Evolutionary conservation across 2,888 invertebrate species (phyloP), one percentile per base, ranked within the genome.

Genomic region (Sesia apiformis): DNA sequence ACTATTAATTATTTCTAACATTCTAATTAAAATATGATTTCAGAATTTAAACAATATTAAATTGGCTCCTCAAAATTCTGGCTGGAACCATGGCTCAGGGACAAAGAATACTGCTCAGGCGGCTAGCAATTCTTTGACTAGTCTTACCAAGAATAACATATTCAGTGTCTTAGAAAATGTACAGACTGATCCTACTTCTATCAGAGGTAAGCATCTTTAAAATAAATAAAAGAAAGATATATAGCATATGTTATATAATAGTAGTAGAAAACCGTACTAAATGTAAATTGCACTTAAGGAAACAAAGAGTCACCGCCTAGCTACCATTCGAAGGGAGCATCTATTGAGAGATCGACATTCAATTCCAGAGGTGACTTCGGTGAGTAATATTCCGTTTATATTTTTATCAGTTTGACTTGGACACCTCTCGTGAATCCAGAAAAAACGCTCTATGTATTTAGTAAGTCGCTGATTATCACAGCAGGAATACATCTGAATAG

Each of bases 341-440:
- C 90, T 3, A 89, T 90, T 56, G 90, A 90, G 65, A 73, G 89
- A 56, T 90, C 90, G 0, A 87, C 88, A 55, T 90, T 90, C 60
- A 88, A 81, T 60, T 81, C 86, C 7, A 76, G 81, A 67, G 76
- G 72, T 58, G 86, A 88, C 53, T 84, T 77, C 60, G 70, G 86
- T 87, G 68, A 84, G 84, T 83, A 60, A 40, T 42, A 23, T 23
- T 23, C 23, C 23, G 23, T 23, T 23, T 23, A 23, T 23, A 23
- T 23, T 23, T 23, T 23, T 23, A 23, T 2, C 23, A 23, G 23
- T 23, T 23, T 23, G 23, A 23, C 23, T 23, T 23, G 23, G 2
- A 23, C 23, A 23, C 23, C 23, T 23, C 23, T 23, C 23, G 23
- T 23, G 23, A 1, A 23, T 23, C 23, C 23, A 23, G 23, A 23